phyloP scores from a whole-genome alignment of 2,888 invertebrate genomes.

The Chaitophorus viminalis region DNA sequence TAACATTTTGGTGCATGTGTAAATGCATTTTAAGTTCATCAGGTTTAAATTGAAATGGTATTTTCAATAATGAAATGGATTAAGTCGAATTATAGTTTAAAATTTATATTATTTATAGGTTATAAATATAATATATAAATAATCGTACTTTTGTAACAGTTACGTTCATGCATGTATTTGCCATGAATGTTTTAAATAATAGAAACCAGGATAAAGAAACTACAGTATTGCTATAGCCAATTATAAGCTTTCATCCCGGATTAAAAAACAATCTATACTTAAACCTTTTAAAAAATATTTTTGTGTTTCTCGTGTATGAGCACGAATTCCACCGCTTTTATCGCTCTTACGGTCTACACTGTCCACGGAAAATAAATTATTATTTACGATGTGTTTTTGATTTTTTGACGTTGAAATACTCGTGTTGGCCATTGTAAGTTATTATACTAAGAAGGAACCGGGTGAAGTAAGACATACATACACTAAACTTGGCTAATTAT shows the following conservation, averaged over 20 bases:
- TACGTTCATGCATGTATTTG: not conserved
- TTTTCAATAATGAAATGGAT: too few relatives aligned
- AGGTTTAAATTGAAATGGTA: too few relatives aligned
- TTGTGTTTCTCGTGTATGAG: not conserved
- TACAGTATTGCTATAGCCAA: not conserved
- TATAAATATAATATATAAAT: too few relatives aligned
- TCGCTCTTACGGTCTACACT: constrained; percentile 7
- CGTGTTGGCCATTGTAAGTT: constrained; percentile 20
- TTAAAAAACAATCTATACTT: not conserved
- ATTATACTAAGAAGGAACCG: constrained; percentile 15
- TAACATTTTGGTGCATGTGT: too few relatives aligned
- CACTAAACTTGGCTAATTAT: constrained; percentile 33
- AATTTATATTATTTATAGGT: too few relatives aligned
- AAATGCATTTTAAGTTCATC: too few relatives aligned
- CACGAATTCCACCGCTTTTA: not conserved
- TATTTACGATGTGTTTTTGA: constrained; percentile 39
- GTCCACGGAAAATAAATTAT: constrained; percentile 10
- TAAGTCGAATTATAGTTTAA: too few relatives aligned
- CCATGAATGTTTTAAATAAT: not conserved
- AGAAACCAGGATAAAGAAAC: not conserved
- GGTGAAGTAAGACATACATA: not conserved
- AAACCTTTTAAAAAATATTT: constrained; percentile 43
- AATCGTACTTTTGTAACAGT: too few relatives aligned
- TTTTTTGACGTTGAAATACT: constrained; percentile 33
- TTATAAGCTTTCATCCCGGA: not conserved